These are phyloP conservation scores for Drosophila mimetica DNA, from an alignment of 2,888 invertebrate species.

Conservation along the genomic window DNA sequence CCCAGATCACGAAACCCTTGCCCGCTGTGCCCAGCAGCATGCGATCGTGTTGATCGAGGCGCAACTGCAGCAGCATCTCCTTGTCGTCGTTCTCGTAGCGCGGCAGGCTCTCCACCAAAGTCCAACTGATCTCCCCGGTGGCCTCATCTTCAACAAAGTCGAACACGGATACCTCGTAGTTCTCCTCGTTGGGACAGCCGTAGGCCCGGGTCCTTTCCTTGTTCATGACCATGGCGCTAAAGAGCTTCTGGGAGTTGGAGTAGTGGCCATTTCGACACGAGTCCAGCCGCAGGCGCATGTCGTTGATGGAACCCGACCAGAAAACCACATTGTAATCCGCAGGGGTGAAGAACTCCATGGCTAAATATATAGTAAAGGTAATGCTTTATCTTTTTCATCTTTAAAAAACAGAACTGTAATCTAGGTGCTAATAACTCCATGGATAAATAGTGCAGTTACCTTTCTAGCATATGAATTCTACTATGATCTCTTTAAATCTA, in stretches of 20 bases:
- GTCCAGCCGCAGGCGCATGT: slow-evolving; percentile 89
- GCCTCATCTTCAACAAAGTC: slow-evolving; percentile 69
- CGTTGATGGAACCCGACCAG: slow-evolving; percentile 93
- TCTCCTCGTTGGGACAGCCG: slow-evolving; percentile 88
- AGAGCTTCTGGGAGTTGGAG: slow-evolving; percentile 74
- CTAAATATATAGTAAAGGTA: slow-evolving; percentile 70
- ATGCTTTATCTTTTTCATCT: too few species aligned
- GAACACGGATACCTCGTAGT: slow-evolving; percentile 86
- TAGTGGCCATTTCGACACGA: slow-evolving; percentile 84
- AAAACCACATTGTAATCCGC: slow-evolving; percentile 90
- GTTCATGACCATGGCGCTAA: slow-evolving; percentile 88
- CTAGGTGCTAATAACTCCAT: too few species aligned
- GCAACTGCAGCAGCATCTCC: slow-evolving; percentile 92
- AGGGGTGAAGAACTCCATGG: slow-evolving; percentile 89
- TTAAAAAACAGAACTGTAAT: too few species aligned
- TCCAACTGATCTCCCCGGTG: slow-evolving; percentile 85
- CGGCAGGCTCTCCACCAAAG: slow-evolving; percentile 87
- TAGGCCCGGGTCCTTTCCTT: slow-evolving; percentile 88
- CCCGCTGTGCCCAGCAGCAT: slow-evolving; percentile 93
- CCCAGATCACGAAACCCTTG: slow-evolving; percentile 94
- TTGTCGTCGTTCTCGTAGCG: slow-evolving; percentile 89
- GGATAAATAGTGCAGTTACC: too few species aligned
- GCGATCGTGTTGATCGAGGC: slow-evolving; percentile 92
- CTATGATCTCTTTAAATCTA: too few species aligned
- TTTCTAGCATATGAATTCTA: too few species aligned